Conservation (phyloP, 2,797 vertebrate genomes). For the Hipposideros larvatus region DNA sequence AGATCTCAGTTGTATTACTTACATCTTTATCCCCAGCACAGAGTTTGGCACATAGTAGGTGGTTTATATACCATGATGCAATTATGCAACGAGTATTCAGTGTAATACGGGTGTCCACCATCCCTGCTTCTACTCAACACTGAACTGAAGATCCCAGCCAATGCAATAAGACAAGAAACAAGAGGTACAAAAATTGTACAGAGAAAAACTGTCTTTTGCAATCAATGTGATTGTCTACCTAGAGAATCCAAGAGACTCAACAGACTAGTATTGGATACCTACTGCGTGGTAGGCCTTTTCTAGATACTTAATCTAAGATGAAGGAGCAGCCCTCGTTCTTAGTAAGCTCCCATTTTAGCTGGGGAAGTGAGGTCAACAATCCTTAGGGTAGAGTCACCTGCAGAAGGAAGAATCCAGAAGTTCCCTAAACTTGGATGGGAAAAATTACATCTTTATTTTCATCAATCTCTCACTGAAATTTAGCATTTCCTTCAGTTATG, state of each 20-base stretch:
- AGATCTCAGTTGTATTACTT: neutral
- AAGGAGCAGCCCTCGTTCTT: neutral
- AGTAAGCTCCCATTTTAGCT: neutral
- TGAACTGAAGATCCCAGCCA: neutral
- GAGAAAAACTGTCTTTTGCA: neutral
- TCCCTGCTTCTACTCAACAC: neutral
- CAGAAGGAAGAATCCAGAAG: neutral
- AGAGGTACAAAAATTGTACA: neutral
- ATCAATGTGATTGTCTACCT: neutral
- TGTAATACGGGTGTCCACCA: neutral
- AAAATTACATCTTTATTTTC: neutral
- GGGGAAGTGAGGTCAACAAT: neutral
- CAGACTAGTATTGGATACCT: neutral
- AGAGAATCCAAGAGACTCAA: conserved; percentile 1
- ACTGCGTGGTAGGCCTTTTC: neutral
- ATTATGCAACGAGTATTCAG: neutral
- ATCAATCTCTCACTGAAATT: conserved; percentile 15
- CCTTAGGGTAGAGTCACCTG: neutral
- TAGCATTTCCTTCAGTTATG: neutral
- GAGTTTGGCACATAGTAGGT: neutral
- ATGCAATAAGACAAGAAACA: neutral
- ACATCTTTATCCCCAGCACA: neutral
- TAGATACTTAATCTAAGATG: neutral
- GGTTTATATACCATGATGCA: neutral
- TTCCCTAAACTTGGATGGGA: neutral